These are phyloP conservation scores for Montipora capitata DNA, from an alignment of 92 coral and sea anemone genomes.

Conservation along the genomic window DNA sequence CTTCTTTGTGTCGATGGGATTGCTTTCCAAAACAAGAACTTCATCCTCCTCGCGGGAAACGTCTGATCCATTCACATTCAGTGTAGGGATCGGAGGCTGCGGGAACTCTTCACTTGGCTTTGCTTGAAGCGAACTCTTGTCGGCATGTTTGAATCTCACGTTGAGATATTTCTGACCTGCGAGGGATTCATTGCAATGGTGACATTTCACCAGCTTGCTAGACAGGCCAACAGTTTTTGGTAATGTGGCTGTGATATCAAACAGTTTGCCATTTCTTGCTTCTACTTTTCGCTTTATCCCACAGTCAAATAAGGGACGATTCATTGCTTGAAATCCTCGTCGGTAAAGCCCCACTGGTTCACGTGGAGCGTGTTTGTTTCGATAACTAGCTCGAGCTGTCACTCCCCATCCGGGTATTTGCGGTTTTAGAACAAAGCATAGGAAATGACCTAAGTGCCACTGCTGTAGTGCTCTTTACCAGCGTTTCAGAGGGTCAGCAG, in stretches of 20 bases:
- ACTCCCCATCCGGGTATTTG: slow-evolving; percentile 7
- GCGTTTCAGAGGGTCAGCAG: slow-evolving; percentile 9
- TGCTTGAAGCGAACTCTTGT: slow-evolving; percentile 2
- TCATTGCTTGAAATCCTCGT: slow-evolving; percentile 13
- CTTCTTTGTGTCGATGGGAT: neutral
- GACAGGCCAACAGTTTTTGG: slow-evolving; percentile 29
- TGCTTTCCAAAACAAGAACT: slow-evolving; percentile 1
- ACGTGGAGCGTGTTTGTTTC: slow-evolving; percentile 38
- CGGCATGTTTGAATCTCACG: slow-evolving; percentile 71
- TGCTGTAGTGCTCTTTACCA: slow-evolving; percentile 10
- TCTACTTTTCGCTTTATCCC: slow-evolving; percentile 46
- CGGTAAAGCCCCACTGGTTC: slow-evolving; percentile 9
- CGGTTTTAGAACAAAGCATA: neutral
- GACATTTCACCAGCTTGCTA: slow-evolving; percentile 54
- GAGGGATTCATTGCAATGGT: slow-evolving; percentile 59
- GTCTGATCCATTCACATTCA: neutral
- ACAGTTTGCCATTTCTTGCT: slow-evolving; percentile 38
- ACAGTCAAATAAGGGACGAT: slow-evolving; percentile 61
- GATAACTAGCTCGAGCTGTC: slow-evolving; percentile 45
- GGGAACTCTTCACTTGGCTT: neutral
- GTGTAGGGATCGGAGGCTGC: neutral
- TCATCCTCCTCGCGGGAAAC: neutral
- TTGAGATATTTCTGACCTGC: slow-evolving; percentile 64
- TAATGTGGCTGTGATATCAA: slow-evolving; percentile 50
- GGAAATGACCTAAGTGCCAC: slow-evolving; percentile 4